A percentile compares a stretch with the other conserved stretches of the same genome.
Conservation (phyloP, 2,797 vertebrate genomes). For the Gymnocypris eckloni region DNA sequence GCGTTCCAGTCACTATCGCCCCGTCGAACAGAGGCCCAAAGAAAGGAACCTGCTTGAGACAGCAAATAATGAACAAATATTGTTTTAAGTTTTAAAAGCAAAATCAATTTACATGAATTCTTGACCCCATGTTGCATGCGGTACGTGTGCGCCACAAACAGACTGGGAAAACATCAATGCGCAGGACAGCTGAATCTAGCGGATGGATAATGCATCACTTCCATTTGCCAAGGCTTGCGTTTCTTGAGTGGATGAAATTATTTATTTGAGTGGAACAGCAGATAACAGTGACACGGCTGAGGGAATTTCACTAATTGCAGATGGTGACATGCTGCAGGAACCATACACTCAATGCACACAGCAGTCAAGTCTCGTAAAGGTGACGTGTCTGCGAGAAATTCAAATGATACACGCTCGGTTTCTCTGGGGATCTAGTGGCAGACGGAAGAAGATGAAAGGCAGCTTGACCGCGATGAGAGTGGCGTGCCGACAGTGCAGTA, state of each 20-base stretch:
- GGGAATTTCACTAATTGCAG: conserved; percentile 55
- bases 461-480: conserved; percentile 70
- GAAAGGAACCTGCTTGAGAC: conserved; percentile 87
- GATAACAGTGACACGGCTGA: conserved; percentile 46
- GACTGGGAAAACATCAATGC: conserved; percentile 74
- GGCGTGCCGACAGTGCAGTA: conserved; percentile 78
- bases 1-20: conserved; percentile 90
- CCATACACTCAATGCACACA: conserved; percentile 8
- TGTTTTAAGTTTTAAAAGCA: conserved; percentile 19
- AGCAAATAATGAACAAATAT: background rate
- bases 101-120: background rate
- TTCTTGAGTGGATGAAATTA: conserved; percentile 82
- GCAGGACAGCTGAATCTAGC: conserved; percentile 72
- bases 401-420: conserved; percentile 24
- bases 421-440: conserved; percentile 41
- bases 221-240: conserved; percentile 75
- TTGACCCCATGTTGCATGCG: background rate
- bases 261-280: conserved; percentile 73
- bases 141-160: conserved; percentile 62
- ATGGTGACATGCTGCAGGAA: conserved; percentile 24
- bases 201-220: conserved; percentile 79
- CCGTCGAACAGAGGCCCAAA: conserved; percentile 96
- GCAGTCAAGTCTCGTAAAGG: background rate
- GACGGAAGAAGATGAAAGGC: conserved; percentile 77
- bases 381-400: conserved; percentile 41